Conservation (phyloP, 2,113 vertebrate genomes). For the Tachycineta bicolor region DNA sequence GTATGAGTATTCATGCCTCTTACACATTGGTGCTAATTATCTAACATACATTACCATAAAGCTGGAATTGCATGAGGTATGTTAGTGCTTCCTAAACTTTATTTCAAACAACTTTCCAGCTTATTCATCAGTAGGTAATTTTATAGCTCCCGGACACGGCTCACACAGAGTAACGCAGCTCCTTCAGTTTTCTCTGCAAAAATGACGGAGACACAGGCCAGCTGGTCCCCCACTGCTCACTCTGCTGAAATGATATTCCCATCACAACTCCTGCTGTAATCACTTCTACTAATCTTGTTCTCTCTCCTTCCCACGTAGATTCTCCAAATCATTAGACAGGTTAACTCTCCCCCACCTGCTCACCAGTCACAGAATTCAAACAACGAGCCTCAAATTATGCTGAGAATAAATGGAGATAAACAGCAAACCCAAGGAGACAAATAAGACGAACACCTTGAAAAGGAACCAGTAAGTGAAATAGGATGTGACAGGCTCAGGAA, state of each 20-base stretch:
- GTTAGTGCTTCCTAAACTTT: conserved; percentile 52
- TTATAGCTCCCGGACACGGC: conserved; percentile 36
- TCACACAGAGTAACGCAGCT: background rate
- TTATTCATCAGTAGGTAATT: conserved; percentile 51
- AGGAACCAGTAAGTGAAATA: conserved; percentile 45
- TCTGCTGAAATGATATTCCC: conserved; percentile 50
- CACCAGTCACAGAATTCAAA: conserved; percentile 52
- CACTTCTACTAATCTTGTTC: conserved; percentile 28
- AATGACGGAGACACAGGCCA: background rate
- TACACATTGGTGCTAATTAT: conserved; percentile 56
- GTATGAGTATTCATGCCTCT: conserved; percentile 42
- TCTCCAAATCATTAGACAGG: conserved; percentile 47
- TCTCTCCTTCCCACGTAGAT: conserved; percentile 22
- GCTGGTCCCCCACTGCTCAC: conserved; percentile 17
- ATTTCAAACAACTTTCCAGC: conserved; percentile 56
- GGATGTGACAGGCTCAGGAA: conserved; percentile 64
- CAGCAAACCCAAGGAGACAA: conserved; percentile 64
- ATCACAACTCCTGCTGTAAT: conserved; percentile 46
- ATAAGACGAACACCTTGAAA: conserved; percentile 61
- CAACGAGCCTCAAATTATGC: conserved; percentile 49
- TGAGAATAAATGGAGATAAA: conserved; percentile 67
- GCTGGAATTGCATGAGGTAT: background rate
- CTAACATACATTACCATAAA: conserved; percentile 44
- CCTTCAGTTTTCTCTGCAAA: conserved; percentile 36
- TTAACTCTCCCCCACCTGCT: conserved; percentile 28